phyloP scores from a whole-genome alignment of 1,140 invertebrate species.

The Melipona quadrifasciata region DNA sequence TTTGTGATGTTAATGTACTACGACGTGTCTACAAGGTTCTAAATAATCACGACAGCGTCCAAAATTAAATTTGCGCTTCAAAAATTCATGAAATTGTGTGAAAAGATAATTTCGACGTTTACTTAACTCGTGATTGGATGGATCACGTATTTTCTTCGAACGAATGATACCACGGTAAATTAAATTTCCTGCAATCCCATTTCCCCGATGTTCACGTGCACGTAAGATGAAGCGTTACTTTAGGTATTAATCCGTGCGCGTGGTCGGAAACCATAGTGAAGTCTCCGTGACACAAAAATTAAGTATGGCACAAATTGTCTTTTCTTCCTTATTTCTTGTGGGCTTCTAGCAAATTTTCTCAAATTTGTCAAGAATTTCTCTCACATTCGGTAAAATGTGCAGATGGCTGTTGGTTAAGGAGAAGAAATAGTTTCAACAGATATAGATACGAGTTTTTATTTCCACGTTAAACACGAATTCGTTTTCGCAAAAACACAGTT shows the following conservation, averaged over 20 bases:
- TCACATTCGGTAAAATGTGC: no score
- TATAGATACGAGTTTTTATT: no score
- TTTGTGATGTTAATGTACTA: no score
- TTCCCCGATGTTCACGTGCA: constrained; percentile 21
- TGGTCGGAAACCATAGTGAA: constrained; percentile 7
- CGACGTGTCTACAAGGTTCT: not conserved
- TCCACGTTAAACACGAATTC: no score
- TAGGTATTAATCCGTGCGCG: constrained; percentile 39
- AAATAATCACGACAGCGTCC: not conserved
- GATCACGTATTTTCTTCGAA: constrained; percentile 6
- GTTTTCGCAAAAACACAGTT: no score
- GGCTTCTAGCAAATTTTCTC: not conserved
- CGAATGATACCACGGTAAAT: constrained; percentile 26
- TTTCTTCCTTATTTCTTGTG: not conserved
- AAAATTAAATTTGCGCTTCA: not conserved
- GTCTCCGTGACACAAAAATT: constrained; percentile 11
- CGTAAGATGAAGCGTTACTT: constrained; percentile 36
- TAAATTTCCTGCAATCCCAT: constrained; percentile 37
- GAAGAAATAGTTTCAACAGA: not conserved
- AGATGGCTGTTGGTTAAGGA: not conserved
- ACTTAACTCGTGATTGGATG: not conserved
- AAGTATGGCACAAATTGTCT: not conserved
- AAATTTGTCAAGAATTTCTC: no score
- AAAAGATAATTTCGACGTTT: not conserved
- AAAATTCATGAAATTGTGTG: not conserved